These are phyloP conservation scores for Bovichtus variegatus DNA, from an alignment of 2,797 vertebrate species.

Conservation along the genomic window DNA sequence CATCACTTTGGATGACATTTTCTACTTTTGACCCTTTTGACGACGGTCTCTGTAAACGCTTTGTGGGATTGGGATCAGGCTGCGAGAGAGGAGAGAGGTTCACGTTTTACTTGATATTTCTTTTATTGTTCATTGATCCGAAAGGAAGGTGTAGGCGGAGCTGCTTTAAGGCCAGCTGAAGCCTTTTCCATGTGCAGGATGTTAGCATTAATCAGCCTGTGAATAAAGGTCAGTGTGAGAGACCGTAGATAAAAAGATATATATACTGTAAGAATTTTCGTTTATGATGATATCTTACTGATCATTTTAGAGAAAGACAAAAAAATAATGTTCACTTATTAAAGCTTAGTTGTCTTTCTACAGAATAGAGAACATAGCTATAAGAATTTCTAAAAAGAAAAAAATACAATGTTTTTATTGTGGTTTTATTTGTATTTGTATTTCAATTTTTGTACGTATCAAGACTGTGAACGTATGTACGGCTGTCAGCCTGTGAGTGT, in stretches of 20 bases:
- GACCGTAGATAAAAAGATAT: conserved; percentile 64
- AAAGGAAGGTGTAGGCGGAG: conserved; percentile 28
- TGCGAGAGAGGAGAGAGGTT: conserved; percentile 25
- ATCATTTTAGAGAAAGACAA: conserved; percentile 80
- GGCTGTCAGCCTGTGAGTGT: conserved; percentile 48
- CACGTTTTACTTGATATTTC: conserved; percentile 44
- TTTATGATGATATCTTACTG: conserved; percentile 73
- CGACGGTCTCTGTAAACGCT: background rate
- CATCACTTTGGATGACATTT: background rate
- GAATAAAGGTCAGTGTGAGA: conserved; percentile 63
- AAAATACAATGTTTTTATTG: conserved; percentile 81
- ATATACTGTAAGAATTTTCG: conserved; percentile 75
- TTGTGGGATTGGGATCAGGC: conserved; percentile 18
- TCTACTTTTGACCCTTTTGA: conserved; percentile 1
- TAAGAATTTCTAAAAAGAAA: conserved; percentile 78
- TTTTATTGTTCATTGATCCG: conserved; percentile 27
- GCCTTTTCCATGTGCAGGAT: conserved; percentile 65
- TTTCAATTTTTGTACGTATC: conserved; percentile 83
- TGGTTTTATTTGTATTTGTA: conserved; percentile 85
- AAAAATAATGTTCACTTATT: conserved; percentile 73
- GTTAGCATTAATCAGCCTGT: conserved; percentile 53
- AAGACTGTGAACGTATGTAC: conserved; percentile 76
- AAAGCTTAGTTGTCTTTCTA: conserved; percentile 84
- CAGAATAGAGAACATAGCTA: conserved; percentile 81
- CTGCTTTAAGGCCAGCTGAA: conserved; percentile 48